These are phyloP conservation scores for Macrophya alboannulata DNA, from an alignment of 2,888 invertebrate species.

Conservation along the genomic window DNA sequence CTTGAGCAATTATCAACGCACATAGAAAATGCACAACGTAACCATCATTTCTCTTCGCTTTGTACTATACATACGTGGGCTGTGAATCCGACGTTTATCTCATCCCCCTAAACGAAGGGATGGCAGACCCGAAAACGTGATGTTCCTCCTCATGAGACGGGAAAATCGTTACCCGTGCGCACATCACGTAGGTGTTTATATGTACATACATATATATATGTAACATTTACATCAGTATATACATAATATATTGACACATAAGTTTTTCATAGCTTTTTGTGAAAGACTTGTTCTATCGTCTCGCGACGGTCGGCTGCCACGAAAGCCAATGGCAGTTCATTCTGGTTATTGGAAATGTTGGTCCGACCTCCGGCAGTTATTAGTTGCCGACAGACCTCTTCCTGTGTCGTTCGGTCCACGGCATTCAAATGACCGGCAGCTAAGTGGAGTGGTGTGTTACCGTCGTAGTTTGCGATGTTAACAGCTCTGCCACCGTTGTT, in stretches of 20 bases:
- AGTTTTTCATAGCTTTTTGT: constrained; percentile 63
- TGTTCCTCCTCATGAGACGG: not conserved
- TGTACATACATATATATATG: not conserved
- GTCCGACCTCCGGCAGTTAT: constrained; percentile 68
- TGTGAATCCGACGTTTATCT: not conserved
- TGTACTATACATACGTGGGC: not conserved
- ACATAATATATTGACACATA: not conserved
- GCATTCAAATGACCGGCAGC: constrained; percentile 65
- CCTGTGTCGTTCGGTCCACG: constrained; percentile 67
- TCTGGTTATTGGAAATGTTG: constrained; percentile 68
- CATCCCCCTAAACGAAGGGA: not conserved
- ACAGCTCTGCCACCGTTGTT: constrained; percentile 63
- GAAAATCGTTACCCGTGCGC: not conserved
- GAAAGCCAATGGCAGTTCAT: constrained; percentile 69
- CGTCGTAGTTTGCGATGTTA: constrained; percentile 68
- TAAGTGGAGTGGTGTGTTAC: constrained; percentile 72
- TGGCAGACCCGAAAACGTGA: not conserved
- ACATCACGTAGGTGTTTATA: too few species aligned
- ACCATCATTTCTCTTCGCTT: not conserved
- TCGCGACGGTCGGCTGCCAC: constrained; percentile 67
- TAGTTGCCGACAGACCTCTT: constrained; percentile 67
- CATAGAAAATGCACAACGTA: not conserved
- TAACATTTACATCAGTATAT: not conserved
- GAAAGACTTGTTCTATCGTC: constrained; percentile 66
- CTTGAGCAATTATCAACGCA: constrained; percentile 6